Base-by-base conservation (phyloP, 1,140 invertebrate species). In the Drosophila repletoides region DNA sequence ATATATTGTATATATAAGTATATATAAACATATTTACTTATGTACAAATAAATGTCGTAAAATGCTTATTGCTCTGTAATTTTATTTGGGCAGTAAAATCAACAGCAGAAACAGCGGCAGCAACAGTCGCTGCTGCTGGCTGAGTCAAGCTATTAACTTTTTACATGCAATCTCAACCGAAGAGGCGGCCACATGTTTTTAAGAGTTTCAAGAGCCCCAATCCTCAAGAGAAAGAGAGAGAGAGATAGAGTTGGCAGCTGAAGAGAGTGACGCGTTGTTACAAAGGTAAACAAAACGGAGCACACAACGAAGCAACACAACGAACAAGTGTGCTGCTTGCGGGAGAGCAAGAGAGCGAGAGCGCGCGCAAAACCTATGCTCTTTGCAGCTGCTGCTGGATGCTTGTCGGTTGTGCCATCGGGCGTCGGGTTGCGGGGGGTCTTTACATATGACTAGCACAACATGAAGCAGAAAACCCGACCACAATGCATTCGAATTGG, bases 401-500 rank as follows among this genome's bases (percentile, higher is more conserved):
- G n/a, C n/a, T n/a, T n/a, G n/a, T n/a, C n/a, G n/a, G n/a, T n/a
- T n/a, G n/a, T n/a, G n/a, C n/a, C n/a, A n/a, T n/a, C n/a, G n/a
- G n/a, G n/a, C n/a, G n/a, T n/a, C n/a, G n/a, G n/a, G n/a, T 21
- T 3, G 15, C 38, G 24, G 21, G 33, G 33, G 7, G 24, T 24
- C 10, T 15, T 17, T 29, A 17, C 21, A 17, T 58, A 67, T 67
- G 64, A 67, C 64, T 67, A 59, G 64, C 40, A 61, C 64, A 61
- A 67, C 64, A 67, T 67, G 65, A 55, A 79, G 65, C 76, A 79
- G 76, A 79, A 79, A 73, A 81, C 79, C 76, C 71, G 66, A 72
- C 59, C 79, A 74, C 79, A 74, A 72, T 88, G 67, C 79, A 77
- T 86, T 87, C 59, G 72, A 38, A 48, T 60, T 81, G 79, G 79